phyloP scores from a whole-genome alignment of 2,113 vertebrate genomes.

The Paracyprichromis sp. region DNA sequence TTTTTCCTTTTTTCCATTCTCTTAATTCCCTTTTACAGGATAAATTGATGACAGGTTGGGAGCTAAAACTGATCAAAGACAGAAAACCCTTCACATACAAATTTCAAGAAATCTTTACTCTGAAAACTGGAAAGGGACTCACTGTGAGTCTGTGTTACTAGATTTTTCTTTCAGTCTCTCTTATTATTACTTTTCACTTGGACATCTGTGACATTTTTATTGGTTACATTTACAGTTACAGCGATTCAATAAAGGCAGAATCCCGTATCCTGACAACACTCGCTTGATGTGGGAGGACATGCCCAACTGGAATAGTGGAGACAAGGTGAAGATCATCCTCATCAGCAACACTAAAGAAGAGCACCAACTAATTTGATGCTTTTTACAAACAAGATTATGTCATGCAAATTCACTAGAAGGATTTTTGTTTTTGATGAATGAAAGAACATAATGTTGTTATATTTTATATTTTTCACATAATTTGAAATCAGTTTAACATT shows the following conservation, averaged over 20 bases:
- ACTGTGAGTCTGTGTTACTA: not conserved
- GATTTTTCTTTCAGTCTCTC: not conserved
- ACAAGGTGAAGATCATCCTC: fast-evolving
- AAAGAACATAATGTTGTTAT: fast-evolving
- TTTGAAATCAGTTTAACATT: too few species aligned
- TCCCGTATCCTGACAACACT: fast-evolving
- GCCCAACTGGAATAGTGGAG: fast-evolving
- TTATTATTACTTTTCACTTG: not conserved
- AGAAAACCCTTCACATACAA: fast-evolving
- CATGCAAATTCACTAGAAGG: too few species aligned
- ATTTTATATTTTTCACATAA: too few species aligned
- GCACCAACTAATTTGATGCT: fast-evolving
- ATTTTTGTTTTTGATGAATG: fast-evolving
- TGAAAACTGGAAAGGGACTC: fast-evolving
- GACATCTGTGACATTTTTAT: not conserved
- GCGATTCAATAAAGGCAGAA: fast-evolving
- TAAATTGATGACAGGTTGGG: not conserved
- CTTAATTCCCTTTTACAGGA: not conserved
- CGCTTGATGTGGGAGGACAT: fast-evolving
- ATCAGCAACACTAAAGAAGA: not conserved
- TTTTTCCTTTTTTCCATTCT: not conserved
- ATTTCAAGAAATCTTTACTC: fast-evolving
- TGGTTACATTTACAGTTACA: not conserved
- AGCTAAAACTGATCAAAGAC: fast-evolving
- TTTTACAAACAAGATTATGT: too few species aligned